Percentiles rank a stretch among this genome's conserved stretches.
These are phyloP conservation scores for Neoitamus cyanurus DNA, from an alignment of 2,888 invertebrate species.

Conservation along the genomic window DNA sequence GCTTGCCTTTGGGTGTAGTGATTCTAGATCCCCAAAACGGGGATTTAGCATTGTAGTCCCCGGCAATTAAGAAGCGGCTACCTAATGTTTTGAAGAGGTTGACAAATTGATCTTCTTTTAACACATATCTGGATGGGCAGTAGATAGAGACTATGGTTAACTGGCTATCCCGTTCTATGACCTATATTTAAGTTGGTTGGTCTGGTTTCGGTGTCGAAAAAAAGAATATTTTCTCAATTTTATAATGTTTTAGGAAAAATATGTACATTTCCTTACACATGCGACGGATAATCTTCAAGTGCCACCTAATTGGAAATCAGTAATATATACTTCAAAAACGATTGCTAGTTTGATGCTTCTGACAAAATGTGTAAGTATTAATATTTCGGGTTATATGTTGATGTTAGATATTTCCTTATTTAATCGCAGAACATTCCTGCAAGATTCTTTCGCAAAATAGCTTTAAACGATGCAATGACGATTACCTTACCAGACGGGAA, in stretches of 20 bases:
- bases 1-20: too few relatives aligned
- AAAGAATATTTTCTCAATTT: not conserved
- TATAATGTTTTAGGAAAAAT: slow-evolving; percentile 14
- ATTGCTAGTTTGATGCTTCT: not conserved
- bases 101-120: too few relatives aligned
- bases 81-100: too few relatives aligned
- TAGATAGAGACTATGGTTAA: too few relatives aligned
- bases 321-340: slow-evolving; percentile 6
- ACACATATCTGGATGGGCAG: too few relatives aligned
- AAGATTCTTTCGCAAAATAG: not conserved
- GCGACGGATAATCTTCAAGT: not conserved
- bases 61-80: too few relatives aligned
- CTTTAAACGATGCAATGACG: not conserved
- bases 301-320: slow-evolving; percentile 10
- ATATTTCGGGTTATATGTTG: not conserved
- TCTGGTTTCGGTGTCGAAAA: too few relatives aligned
- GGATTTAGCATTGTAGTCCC: too few relatives aligned
- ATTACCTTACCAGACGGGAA: not conserved
- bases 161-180: too few relatives aligned
- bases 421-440: not conserved
- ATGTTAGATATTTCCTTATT: not conserved
- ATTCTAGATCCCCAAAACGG: too few relatives aligned
- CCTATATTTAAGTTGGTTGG: too few relatives aligned
- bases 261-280: slow-evolving; percentile 25
- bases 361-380: not conserved